These are phyloP conservation scores for Pandemis cinnamomeana DNA, from an alignment of 2,888 invertebrate species.

Conservation along the genomic window DNA sequence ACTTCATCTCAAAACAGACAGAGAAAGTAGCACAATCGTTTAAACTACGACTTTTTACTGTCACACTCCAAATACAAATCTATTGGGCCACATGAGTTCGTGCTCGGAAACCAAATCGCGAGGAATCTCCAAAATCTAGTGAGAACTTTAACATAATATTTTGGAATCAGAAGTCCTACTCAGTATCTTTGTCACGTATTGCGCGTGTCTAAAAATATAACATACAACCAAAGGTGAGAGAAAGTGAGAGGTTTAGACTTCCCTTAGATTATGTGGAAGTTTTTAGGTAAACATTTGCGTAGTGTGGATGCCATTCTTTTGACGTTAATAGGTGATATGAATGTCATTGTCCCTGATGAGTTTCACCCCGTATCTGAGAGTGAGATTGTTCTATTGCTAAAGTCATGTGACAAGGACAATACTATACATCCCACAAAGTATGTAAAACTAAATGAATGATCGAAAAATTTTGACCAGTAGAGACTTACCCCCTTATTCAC, in stretches of 20 bases:
- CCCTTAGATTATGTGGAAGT: too few species aligned
- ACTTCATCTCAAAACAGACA: too few species aligned
- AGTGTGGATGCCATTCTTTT: too few species aligned
- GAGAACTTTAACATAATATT: not conserved
- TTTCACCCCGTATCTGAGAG: not conserved
- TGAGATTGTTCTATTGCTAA: not conserved
- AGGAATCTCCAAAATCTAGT: not conserved
- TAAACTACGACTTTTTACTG: too few species aligned
- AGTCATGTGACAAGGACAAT: not conserved
- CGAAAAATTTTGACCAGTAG: too few species aligned
- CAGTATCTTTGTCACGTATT: constrained; percentile 1
- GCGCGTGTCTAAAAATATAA: constrained; percentile 3
- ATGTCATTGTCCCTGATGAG: constrained; percentile 1
- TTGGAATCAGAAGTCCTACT: not conserved
- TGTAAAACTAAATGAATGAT: too few species aligned
- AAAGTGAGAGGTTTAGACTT: not conserved
- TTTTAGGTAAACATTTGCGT: too few species aligned
- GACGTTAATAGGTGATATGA: too few species aligned
- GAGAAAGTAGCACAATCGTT: too few species aligned
- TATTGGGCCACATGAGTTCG: not conserved
- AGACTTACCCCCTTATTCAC: too few species aligned
- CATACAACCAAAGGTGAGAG: constrained; percentile 3
- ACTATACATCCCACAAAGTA: too few species aligned
- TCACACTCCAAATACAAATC: not conserved
- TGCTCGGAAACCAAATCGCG: not conserved